Evolutionary conservation across 2,797 vertebrate genomes (phyloP).

Genomic region (Pogonophryne albipinna): DNA sequence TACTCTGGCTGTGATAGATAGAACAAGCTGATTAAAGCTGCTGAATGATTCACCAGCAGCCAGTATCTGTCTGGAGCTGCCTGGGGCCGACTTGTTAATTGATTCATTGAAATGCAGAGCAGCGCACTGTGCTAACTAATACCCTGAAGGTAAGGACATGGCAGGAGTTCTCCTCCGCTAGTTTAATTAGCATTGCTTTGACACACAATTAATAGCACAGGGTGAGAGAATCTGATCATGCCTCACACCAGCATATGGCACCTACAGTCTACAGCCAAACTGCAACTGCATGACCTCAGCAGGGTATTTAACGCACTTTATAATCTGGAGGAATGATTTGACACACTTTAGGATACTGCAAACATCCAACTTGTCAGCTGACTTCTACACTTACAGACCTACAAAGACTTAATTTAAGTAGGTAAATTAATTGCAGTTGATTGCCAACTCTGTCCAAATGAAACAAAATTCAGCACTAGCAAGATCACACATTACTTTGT

Average conservation of each 20-base stretch:
- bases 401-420: too few species aligned
- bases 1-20: conserved; percentile 42
- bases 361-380: neutral
- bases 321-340: neutral
- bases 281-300: neutral
- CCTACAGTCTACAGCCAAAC: conserved; percentile 7
- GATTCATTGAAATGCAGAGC: conserved; percentile 81
- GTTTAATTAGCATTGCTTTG: conserved; percentile 71
- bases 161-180: conserved; percentile 64
- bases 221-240: conserved; percentile 58
- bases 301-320: neutral
- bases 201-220: conserved; percentile 71
- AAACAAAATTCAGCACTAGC: too few species aligned
- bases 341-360: neutral
- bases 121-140: conserved; percentile 65
- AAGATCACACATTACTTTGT: too few species aligned
- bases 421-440: too few species aligned
- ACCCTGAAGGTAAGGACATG: conserved; percentile 75
- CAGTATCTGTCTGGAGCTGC: conserved; percentile 60
- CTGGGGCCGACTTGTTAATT: conserved; percentile 76
- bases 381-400: neutral
- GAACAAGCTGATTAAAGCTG: conserved; percentile 67
- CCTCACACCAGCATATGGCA: conserved; percentile 57
- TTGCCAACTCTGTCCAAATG: too few species aligned
- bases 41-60: conserved; percentile 74